Evolutionary conservation across 1,140 invertebrate species (phyloP).

Genomic region (Drosophila subobscura): DNA sequence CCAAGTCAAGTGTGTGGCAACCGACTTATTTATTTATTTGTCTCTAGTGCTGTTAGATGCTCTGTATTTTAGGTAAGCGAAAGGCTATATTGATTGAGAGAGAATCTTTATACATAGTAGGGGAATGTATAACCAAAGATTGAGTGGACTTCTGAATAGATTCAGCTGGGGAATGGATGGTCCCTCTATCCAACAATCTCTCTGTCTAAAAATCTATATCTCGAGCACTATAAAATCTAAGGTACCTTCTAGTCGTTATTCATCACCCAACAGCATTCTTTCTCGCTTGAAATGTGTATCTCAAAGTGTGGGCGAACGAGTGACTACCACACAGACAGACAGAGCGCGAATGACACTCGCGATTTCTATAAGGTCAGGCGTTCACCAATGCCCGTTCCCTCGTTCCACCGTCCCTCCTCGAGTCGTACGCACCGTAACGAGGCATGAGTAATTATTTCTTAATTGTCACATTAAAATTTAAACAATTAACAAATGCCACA

Average conservation of each 20-base stretch:
- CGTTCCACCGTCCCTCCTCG: no score
- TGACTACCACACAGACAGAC: conserved; percentile 20
- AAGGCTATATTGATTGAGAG: no score
- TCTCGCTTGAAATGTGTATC: conserved; percentile 8
- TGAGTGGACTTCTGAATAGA: no score
- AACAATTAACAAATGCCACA: conserved; percentile 53
- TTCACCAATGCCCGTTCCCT: conserved; percentile 59
- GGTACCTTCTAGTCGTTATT: no score
- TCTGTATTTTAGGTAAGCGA: no score
- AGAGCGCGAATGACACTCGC: conserved; percentile 9
- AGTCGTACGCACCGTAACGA: no score
- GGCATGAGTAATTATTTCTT: conserved; percentile 73
- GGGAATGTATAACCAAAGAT: no score
- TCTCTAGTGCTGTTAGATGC: conserved; percentile 51
- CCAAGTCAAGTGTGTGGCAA: conserved; percentile 50
- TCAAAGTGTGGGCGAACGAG: conserved; percentile 56
- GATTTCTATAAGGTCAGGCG: conserved; percentile 62
- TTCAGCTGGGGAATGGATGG: no score
- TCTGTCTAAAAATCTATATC: no score
- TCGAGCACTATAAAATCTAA: no score
- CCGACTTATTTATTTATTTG: conserved; percentile 74
- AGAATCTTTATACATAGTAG: no score
- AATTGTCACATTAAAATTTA: conserved; percentile 71
- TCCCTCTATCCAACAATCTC: no score
- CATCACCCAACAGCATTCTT: not conserved